Evolutionary conservation across 2,797 vertebrate species (phyloP), one percentile per base, ranked within the genome.

Genomic region (Pagetopsis macropterus): DNA sequence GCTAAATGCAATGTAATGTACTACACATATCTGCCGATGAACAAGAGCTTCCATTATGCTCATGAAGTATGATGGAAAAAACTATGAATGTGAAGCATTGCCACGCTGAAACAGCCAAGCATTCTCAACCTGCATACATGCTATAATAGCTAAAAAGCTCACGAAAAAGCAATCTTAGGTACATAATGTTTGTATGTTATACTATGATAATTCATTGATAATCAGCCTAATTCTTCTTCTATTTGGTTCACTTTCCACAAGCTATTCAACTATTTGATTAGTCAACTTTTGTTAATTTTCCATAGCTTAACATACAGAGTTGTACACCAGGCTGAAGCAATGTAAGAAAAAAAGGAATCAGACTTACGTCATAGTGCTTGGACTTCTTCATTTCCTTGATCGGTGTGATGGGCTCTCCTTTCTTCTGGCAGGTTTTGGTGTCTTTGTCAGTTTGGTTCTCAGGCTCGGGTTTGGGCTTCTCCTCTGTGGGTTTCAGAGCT

Each of bases 341-440:
- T 21, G 5, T 48, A n/a, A 17, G 0, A 37, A 50, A 23, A 23
- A 33, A 63, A 46, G 11, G 41, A 68, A 8, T 50, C 0, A 0
- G 49, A 91, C 96, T 96, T 91, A 99, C 98, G 85, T 98, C 97
- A 62, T 95, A 95, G 46, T 97, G 96, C 89, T 94, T 95, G 0
- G 81, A 90, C 90, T 94, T 96, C 0, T 94, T 96, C 0, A 87
- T 93, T 78, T 97, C 87, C 55, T 92, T 93, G 64, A 92, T 66
- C 3, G 91, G 88, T 50, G 82, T 89, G 37, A 92, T 91, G 43
- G 85, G 87, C 66, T 95, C 93, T 64, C 93, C 93, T 86, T 93
- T 93, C 80, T 91, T 95, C 78, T 92, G 91, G 59, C 90, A 87
- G 55, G 75, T 61, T 79, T 93, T 94, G 66, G 58, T 81, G 11